These are phyloP conservation scores for Helicoverpa zea DNA, from an alignment of 1,140 invertebrate genomes.

Conservation along the genomic window DNA sequence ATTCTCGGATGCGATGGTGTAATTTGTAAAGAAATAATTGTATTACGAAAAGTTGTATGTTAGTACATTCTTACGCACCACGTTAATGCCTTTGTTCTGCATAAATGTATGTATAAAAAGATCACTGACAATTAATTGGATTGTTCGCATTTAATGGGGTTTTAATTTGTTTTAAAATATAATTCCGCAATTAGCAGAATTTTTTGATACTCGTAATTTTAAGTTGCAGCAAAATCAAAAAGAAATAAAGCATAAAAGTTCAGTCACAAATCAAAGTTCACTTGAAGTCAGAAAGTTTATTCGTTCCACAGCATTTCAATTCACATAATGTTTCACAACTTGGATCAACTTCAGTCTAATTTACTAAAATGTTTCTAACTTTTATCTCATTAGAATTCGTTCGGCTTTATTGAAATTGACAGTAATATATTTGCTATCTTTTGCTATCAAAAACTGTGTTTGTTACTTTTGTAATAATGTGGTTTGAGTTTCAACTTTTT, in stretches of 20 bases:
- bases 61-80: not conserved
- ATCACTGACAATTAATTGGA: too few species aligned
- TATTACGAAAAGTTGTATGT: not conserved
- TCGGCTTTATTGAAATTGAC: slow-evolving; percentile 23
- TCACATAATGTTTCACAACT: slow-evolving; percentile 3
- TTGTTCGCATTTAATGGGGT: too few species aligned
- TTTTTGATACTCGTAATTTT: not conserved
- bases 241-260: not conserved
- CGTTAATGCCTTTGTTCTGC: not conserved
- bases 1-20: not conserved
- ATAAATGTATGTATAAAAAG: too few species aligned
- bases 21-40: not conserved
- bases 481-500: not conserved
- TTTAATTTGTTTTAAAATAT: not conserved
- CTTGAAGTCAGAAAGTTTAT: slow-evolving; percentile 3
- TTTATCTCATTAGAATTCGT: slow-evolving; percentile 28
- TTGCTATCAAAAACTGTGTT: not conserved
- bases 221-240: not conserved
- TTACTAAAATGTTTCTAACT: slow-evolving; percentile 10
- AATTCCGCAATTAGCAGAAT: not conserved
- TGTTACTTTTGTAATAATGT: slow-evolving; percentile 1
- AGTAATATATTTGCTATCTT: slow-evolving; percentile 23
- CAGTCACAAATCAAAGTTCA: slow-evolving; percentile 20
- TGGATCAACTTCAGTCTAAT: slow-evolving; percentile 16
- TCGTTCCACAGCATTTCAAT: slow-evolving; percentile 3